Evolutionary conservation across 2,888 invertebrate species (phyloP).

Genomic region (Drosophila leonis): DNA sequence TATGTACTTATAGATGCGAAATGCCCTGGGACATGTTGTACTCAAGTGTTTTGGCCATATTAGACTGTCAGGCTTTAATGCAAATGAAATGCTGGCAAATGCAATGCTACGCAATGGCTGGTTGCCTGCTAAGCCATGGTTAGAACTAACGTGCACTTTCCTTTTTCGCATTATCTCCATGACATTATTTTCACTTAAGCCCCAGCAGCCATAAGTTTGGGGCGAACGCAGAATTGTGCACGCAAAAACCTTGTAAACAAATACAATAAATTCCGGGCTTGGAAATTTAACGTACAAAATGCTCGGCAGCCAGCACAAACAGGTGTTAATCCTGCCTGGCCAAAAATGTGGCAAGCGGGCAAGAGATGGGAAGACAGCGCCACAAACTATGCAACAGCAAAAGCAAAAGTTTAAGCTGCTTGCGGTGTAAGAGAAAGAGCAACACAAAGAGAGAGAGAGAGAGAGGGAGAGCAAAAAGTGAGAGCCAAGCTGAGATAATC

Average conservation of each 20-base stretch:
- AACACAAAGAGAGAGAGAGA: not conserved
- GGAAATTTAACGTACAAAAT: slow-evolving; percentile 61
- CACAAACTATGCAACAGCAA: slow-evolving; percentile 45
- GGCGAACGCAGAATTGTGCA: slow-evolving; percentile 65
- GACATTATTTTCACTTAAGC: slow-evolving; percentile 74
- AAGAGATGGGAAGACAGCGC: slow-evolving; percentile 18
- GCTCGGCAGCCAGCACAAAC: slow-evolving; percentile 66
- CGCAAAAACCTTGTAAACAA: slow-evolving; percentile 79
- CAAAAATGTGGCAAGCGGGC: slow-evolving; percentile 28
- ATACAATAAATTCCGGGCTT: slow-evolving; percentile 76
- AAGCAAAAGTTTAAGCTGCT: slow-evolving; percentile 67
- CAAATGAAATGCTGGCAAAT: slow-evolving; percentile 67
- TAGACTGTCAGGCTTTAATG: slow-evolving; percentile 60
- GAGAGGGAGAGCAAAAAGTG: slow-evolving; percentile 9
- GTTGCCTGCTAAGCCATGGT: slow-evolving; percentile 39
- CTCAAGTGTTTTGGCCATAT: slow-evolving; percentile 45
- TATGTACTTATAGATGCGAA: slow-evolving; percentile 18
- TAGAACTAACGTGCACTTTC: slow-evolving; percentile 64
- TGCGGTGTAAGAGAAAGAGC: slow-evolving; percentile 21
- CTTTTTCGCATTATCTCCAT: slow-evolving; percentile 69
- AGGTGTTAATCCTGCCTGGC: slow-evolving; percentile 78
- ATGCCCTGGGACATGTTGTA: slow-evolving; percentile 31
- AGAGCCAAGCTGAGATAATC: slow-evolving; percentile 60
- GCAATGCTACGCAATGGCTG: slow-evolving; percentile 42
- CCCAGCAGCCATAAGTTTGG: slow-evolving; percentile 58